Evolutionary conservation across 1,140 invertebrate genomes (phyloP).

Genomic region (Drosophila biarmipes): DNA sequence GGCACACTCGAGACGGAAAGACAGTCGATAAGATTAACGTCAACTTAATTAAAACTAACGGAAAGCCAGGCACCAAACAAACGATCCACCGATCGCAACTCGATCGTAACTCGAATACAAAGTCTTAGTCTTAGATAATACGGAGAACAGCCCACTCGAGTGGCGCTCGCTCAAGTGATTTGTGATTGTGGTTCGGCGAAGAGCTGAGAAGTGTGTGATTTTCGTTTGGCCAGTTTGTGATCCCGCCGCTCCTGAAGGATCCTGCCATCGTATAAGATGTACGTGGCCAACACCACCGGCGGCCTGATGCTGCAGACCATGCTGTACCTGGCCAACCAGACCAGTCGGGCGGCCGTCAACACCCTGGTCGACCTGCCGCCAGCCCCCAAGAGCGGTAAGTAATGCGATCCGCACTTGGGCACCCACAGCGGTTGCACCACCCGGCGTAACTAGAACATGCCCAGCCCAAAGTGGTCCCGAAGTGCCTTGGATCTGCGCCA

Average conservation of each 20-base stretch:
- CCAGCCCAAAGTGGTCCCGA: not conserved
- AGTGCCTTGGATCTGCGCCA: not conserved
- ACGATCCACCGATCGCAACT: not conserved
- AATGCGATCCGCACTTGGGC: not conserved
- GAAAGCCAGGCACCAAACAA: conserved; percentile 17
- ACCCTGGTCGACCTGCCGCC: conserved; percentile 77
- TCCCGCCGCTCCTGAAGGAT: not conserved
- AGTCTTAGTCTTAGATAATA: conserved; percentile 33
- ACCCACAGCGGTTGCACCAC: not conserved
- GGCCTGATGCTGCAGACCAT: conserved; percentile 83
- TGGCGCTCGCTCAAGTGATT: conserved; percentile 19
- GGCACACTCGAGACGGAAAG: conserved; percentile 19
- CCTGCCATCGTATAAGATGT: conserved; percentile 39
- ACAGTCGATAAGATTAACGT: conserved; percentile 67
- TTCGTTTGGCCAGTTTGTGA: not conserved
- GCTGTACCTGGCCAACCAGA: conserved; percentile 83
- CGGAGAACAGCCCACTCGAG: conserved; percentile 10
- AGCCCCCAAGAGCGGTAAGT: conserved; percentile 81
- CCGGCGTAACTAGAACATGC: not conserved
- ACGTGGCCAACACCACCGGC: conserved; percentile 79
- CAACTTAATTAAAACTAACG: conserved; percentile 55
- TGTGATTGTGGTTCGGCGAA: conserved; percentile 6
- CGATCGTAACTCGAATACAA: conserved; percentile 14
- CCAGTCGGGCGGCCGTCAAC: conserved; percentile 76
- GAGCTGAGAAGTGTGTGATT: not conserved